Evolutionary conservation across 2,888 invertebrate species (phyloP).

Genomic region (Papilio demoleus): DNA sequence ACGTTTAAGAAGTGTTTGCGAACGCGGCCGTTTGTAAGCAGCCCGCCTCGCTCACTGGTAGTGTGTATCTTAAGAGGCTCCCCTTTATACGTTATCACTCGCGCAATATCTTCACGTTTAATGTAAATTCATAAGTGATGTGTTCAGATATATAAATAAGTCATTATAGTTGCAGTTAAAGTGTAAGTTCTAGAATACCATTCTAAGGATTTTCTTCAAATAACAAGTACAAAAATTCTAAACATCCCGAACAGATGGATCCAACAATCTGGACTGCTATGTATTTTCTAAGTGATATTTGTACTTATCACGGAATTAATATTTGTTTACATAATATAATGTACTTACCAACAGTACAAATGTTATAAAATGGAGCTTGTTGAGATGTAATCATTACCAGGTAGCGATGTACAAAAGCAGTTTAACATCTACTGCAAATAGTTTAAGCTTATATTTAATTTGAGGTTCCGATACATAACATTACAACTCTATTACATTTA

Average conservation of each 20-base stretch:
- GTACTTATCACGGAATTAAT: not conserved
- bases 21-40: constrained; percentile 56
- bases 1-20: constrained; percentile 44
- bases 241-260: too few species aligned
- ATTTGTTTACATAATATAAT: constrained; percentile 17
- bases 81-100: constrained; percentile 66
- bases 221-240: not conserved
- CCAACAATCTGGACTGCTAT: constrained; percentile 86
- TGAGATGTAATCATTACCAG: constrained; percentile 62
- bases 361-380: constrained; percentile 52
- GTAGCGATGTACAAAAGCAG: constrained; percentile 56
- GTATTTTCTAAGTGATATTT: constrained; percentile 40
- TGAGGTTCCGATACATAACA: constrained; percentile 58
- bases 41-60: constrained; percentile 60
- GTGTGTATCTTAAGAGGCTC: constrained; percentile 47
- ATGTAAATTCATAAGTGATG: not conserved
- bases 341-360: constrained; percentile 50
- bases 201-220: not conserved
- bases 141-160: not conserved
- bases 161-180: constrained; percentile 70
- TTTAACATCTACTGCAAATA: constrained; percentile 55
- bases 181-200: constrained; percentile 85
- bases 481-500: constrained; percentile 47
- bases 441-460: constrained; percentile 56
- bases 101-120: not conserved